Evolutionary conservation across 2,797 vertebrate species (phyloP).

Genomic region (Pteronotus mesoamericanus): DNA sequence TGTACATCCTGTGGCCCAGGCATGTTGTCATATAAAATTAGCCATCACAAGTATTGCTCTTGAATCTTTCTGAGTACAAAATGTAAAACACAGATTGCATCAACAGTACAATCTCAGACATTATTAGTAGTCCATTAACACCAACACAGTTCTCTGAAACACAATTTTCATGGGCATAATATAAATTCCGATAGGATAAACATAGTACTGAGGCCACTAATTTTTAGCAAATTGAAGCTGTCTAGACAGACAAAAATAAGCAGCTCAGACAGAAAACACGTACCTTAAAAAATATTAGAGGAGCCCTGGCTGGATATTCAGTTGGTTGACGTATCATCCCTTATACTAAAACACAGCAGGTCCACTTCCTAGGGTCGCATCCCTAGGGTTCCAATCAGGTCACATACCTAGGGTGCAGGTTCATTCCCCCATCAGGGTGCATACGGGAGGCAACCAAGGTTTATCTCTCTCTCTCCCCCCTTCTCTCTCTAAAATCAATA

Average conservation of each 20-base stretch:
- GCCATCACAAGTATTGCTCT: neutral
- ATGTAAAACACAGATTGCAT: neutral
- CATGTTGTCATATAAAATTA: neutral
- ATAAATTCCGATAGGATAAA: slow-evolving; percentile 30
- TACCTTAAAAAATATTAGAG: neutral
- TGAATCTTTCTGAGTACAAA: neutral
- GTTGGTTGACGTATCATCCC: neutral
- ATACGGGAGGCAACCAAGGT: neutral
- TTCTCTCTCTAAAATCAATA: too few relatives aligned
- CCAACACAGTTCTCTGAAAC: neutral
- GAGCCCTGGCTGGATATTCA: neutral
- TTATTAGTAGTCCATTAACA: neutral
- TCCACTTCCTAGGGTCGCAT: too few relatives aligned
- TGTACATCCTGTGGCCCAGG: neutral
- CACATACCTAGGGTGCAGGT: too few relatives aligned
- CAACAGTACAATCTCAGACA: neutral
- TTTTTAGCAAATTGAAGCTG: neutral
- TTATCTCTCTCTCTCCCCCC: neutral
- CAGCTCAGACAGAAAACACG: neutral
- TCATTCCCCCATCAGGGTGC: too few relatives aligned
- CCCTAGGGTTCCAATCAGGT: too few relatives aligned
- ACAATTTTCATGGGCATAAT: neutral
- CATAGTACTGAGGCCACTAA: neutral
- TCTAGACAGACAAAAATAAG: neutral
- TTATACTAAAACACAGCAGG: neutral